Evolutionary conservation across 2,797 vertebrate genomes (phyloP), one percentile per base, ranked within the genome.

Genomic region (Masticophis lateralis): DNA sequence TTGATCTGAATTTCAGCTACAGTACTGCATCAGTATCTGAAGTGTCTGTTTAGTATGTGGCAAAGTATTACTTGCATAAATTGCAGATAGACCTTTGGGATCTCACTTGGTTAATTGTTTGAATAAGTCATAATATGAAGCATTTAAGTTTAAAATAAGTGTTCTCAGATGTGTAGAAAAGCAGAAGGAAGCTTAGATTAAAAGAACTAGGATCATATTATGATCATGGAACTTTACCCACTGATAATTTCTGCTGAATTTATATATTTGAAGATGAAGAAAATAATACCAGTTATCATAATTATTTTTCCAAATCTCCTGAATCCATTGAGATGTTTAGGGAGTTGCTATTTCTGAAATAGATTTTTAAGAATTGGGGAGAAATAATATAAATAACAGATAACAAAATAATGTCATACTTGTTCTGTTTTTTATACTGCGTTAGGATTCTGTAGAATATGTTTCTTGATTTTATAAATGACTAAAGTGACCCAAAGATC

Each of bases 351-450:
- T 88, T 88, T 22, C 47, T 63, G 74, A 55, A 37, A 2, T 28
- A 86, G 57, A 11, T n/a, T 10, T 57, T 27, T n/a, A 63, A 14
- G 22, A 32, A 5, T 11, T n/a, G 16, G 14, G 55, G 5, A 18
- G 69, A 79, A 86, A 79, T 47, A 22, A 20, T 90, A 32, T 63
- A 63, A 43, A 79, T 57, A 2, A 4, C n/a, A n/a, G 92, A 95
- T 88, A 92, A 92, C 91, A 93, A 66, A 94, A 90, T 53, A 87
- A 89, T 88, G 96, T 96, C 88, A 83, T 95, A 53, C 59, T 95
- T 7, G 89, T 97, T 88, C 60, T 95, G 59, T 87, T 83, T 27
- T 86, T 87, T 96, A 51, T 87, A 83, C 47, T 32, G 4, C 93
- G 91, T n/a, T 43, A 63, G n/a, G 93, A 1, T 32, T 95, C 91